Evolutionary conservation across 2,888 invertebrate genomes (phyloP).

Genomic region (Aphodius granarius): DNA sequence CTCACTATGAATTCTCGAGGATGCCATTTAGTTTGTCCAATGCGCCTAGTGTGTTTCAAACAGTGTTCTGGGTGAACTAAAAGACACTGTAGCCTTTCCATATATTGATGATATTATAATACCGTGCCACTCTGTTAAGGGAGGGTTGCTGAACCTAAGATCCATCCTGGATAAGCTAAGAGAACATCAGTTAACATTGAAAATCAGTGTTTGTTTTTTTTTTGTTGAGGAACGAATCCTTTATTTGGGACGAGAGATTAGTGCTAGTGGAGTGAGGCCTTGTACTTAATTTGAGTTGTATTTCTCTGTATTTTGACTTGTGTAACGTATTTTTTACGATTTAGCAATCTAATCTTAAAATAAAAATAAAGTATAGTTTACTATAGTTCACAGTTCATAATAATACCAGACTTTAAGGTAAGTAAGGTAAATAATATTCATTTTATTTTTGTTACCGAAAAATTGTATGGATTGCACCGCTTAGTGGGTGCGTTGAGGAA

Average conservation of each 20-base stretch:
- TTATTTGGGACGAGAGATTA: slow-evolving; percentile 31
- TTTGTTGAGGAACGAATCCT: neutral
- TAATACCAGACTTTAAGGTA: no score
- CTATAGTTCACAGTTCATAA: no score
- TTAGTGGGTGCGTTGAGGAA: no score
- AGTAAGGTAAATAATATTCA: no score
- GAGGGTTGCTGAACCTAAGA: neutral
- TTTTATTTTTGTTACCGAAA: no score
- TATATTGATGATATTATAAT: slow-evolving; percentile 36
- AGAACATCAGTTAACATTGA: slow-evolving; percentile 5
- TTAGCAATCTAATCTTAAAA: no score
- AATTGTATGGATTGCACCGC: no score
- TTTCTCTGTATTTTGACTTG: no score
- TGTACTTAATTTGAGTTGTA: no score
- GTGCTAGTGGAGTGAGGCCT: slow-evolving; percentile 31
- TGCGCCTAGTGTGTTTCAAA: slow-evolving; percentile 35
- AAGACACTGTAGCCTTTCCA: slow-evolving; percentile 31
- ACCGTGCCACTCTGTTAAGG: slow-evolving; percentile 2
- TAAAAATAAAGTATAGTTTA: no score
- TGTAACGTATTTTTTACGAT: no score
- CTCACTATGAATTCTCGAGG: slow-evolving; percentile 34
- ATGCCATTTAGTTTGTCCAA: slow-evolving; percentile 37
- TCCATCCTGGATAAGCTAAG: slow-evolving; percentile 12
- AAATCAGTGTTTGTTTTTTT: slow-evolving; percentile 6
- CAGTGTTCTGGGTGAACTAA: slow-evolving; percentile 32